These are phyloP conservation scores for Polyommatus iphigenia DNA, from an alignment of 2,888 invertebrate genomes.

Conservation along the genomic window DNA sequence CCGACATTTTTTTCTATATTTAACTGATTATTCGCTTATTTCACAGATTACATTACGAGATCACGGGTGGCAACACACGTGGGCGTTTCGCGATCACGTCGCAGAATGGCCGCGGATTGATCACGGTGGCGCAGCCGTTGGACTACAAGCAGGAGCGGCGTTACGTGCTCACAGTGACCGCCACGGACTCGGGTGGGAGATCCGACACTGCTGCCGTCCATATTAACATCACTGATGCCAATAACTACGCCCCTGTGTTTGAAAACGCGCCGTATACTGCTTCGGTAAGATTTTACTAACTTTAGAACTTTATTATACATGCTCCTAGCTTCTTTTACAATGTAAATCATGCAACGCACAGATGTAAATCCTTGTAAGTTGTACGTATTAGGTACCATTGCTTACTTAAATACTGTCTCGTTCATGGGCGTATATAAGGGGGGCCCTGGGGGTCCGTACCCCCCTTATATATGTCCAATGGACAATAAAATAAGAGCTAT, in stretches of 20 bases:
- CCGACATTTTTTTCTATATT: too few species aligned
- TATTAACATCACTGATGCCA: constrained; percentile 96
- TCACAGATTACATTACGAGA: constrained; percentile 87
- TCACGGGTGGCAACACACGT: constrained; percentile 90
- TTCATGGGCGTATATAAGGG: too few species aligned
- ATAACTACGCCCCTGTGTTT: constrained; percentile 95
- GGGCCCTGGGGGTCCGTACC: too few species aligned
- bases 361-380: too few species aligned
- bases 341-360: too few species aligned
- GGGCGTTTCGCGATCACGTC: constrained; percentile 94
- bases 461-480: too few species aligned
- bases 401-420: too few species aligned
- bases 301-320: too few species aligned
- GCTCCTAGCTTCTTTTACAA: too few species aligned
- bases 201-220: constrained; percentile 94
- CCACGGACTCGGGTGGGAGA: constrained; percentile 93
- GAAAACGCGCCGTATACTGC: constrained; percentile 96
- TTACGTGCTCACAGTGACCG: constrained; percentile 91
- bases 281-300: constrained; percentile 73
- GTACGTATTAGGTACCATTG: too few species aligned
- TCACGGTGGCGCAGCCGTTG: constrained; percentile 93
- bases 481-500: too few species aligned
- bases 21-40: not conserved
- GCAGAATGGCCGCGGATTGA: constrained; percentile 91
- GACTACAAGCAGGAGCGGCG: constrained; percentile 96